Base-by-base conservation (phyloP, 2,888 invertebrate species). In the Ennomos fuscantarius region DNA sequence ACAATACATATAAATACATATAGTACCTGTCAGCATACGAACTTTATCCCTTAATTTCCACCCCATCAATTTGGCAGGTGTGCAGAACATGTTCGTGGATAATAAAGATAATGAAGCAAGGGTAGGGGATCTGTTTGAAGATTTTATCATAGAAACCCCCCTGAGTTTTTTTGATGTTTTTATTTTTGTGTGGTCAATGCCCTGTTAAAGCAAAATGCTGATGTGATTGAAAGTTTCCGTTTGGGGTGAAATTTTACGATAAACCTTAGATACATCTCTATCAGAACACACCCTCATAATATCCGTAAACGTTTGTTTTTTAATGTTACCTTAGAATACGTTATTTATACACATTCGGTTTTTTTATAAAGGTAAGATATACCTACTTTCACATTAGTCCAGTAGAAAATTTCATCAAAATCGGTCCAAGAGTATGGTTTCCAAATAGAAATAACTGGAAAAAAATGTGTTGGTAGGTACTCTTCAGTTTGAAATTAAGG, bases 41-140 rank as follows among this genome's bases (percentile, higher is more conserved):
- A 55, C 48, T 64, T 60, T 51, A 60, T 65, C 52, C 63, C 61
- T 45, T 62, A 63, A 60, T 63, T 35, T 39, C 39, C 44, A 41
- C 55, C 55, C 55, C 36, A 46, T 46, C 46, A 34, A 35, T 49
- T 49, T 39, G 49, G 55, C 49, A 55, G 55, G 49, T 55, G 60
- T 56, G 59, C 45, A 60, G 68, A 65, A 64, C 70, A 73, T 71
- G 72, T 72, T 71, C 69, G 66, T 63, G 69, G 78, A 74, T 72
- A 74, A 75, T 81, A 78, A 72, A 74, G 79, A 73, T 76, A 75
- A 76, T 73, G 74, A 73, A 73, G 72, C 62, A 48, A 62, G 67
- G 71, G 71, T 72, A 54, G 62, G 65, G 66, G 66, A n/a, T 66
- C 66, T 69, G 60, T 76, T 67, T 64, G 62, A 62, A 73, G 70